Evolutionary conservation across 2,113 vertebrate genomes (phyloP).

Genomic region (Pardalotus punctatus): DNA sequence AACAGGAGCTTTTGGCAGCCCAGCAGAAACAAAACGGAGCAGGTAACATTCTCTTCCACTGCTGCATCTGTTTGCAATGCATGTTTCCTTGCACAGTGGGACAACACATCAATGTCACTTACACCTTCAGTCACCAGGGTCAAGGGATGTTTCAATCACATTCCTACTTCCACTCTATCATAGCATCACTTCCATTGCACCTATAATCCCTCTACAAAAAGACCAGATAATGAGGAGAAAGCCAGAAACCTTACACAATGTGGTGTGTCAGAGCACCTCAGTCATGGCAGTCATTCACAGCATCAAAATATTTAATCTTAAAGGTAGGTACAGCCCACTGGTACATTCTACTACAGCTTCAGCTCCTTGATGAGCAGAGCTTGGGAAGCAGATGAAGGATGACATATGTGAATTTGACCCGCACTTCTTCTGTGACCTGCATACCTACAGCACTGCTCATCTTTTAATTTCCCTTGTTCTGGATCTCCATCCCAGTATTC

Average conservation of each 20-base stretch:
- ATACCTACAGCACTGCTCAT: background rate
- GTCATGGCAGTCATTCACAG: background rate
- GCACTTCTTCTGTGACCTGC: background rate
- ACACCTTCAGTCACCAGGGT: background rate
- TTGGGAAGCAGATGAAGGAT: background rate
- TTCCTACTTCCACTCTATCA: background rate
- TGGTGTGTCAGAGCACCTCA: background rate
- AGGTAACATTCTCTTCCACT: background rate
- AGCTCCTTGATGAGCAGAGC: background rate
- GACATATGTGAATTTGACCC: background rate
- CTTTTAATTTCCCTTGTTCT: background rate
- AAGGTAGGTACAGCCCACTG: background rate
- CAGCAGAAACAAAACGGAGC: background rate
- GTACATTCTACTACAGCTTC: background rate
- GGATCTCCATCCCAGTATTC: background rate
- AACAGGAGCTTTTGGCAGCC: background rate
- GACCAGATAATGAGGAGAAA: background rate
- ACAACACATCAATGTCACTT: background rate
- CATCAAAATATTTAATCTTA: background rate
- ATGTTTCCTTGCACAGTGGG: background rate
- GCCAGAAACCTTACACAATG: background rate
- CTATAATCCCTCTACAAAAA: background rate
- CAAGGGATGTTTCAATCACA: background rate
- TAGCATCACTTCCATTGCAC: background rate
- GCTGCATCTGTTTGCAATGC: background rate